Evolutionary conservation across 2,888 invertebrate species (phyloP).

Genomic region (Caenorhabditis macrosperma): DNA sequence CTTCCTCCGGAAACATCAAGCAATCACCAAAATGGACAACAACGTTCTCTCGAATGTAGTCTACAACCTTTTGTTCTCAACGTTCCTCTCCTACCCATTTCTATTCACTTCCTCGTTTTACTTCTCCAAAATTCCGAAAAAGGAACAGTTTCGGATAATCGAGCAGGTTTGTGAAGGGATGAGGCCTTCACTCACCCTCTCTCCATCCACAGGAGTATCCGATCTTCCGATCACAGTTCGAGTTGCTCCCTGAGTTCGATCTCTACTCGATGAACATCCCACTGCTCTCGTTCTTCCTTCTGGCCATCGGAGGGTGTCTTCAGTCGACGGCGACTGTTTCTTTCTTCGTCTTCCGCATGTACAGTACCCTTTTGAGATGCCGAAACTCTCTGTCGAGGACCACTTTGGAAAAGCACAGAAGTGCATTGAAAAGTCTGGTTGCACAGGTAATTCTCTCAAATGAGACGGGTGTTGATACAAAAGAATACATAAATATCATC

Average conservation of each 20-base stretch:
- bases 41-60: not conserved
- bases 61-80: not conserved
- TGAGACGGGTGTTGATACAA: too few species aligned
- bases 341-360: conserved; percentile 10
- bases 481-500: too few species aligned
- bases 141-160: conserved; percentile 5
- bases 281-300: not conserved
- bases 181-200: not conserved
- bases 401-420: conserved; percentile 18
- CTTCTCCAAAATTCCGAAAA: not conserved
- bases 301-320: not conserved
- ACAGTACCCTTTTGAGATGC: not conserved
- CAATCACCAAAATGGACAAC: conserved; percentile 1
- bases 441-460: conserved; percentile 26
- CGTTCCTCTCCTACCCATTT: not conserved
- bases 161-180: conserved; percentile 3
- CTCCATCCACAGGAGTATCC: conserved; percentile 8
- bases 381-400: not conserved
- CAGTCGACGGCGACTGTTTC: conserved; percentile 13
- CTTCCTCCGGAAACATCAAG: conserved; percentile 22
- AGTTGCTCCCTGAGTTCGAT: not conserved
- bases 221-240: not conserved
- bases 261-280: not conserved
- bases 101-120: not conserved
- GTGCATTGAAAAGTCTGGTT: conserved; percentile 15